Evolutionary conservation across 1,140 invertebrate genomes (phyloP).

Genomic region (Pogonus chalceus): DNA sequence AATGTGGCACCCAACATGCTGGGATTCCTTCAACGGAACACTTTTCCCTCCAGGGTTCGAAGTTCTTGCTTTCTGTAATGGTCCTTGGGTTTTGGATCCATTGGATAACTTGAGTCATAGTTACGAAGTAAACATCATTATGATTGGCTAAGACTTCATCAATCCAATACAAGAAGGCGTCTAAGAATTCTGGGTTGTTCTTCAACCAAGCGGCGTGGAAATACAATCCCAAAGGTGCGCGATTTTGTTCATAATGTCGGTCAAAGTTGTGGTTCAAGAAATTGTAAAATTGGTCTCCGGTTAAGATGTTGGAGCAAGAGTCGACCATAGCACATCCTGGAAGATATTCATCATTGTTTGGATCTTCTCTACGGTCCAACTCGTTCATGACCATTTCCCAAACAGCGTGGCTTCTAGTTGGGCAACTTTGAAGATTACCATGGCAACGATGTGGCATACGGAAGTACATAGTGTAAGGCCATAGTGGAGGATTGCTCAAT

Average conservation of each 20-base stretch:
- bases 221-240: constrained; percentile 85
- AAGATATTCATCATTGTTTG: constrained; percentile 80
- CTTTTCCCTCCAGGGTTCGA: constrained; percentile 91
- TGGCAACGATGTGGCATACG: constrained; percentile 91
- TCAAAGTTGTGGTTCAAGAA: constrained; percentile 95
- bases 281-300: constrained; percentile 90
- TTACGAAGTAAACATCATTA: constrained; percentile 93
- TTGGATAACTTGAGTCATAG: constrained; percentile 94
- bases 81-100: constrained; percentile 92
- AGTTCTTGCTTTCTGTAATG: constrained; percentile 74
- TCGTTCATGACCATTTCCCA: constrained; percentile 99
- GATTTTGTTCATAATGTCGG: constrained; percentile 87
- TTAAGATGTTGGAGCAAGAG: constrained; percentile 88
- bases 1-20: constrained; percentile 78
- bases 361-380: constrained; percentile 83
- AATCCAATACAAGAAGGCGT: constrained; percentile 89
- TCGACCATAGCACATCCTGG: constrained; percentile 95
- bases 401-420: constrained; percentile 82
- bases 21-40: constrained; percentile 68
- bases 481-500: constrained; percentile 82
- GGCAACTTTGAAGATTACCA: constrained; percentile 86
- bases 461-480: constrained; percentile 97
- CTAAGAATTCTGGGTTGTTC: constrained; percentile 87
- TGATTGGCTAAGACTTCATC: constrained; percentile 80
- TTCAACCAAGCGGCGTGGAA: constrained; percentile 95